phyloP scores from a whole-genome alignment of 2,888 invertebrate species.

The Cynaeus angustus region DNA sequence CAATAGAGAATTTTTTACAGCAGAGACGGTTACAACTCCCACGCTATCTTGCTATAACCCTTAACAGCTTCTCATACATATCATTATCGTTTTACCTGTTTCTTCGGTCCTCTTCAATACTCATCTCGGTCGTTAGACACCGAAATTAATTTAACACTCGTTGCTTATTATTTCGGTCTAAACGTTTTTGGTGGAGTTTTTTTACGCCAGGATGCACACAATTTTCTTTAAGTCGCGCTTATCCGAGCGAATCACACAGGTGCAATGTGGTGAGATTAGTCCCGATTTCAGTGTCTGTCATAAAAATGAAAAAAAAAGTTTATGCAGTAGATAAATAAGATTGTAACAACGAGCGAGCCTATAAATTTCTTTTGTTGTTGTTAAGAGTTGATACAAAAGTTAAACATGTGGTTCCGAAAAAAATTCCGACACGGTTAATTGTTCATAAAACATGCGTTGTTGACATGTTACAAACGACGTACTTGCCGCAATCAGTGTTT shows the following conservation, averaged over 20 bases:
- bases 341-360: background rate
- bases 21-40: conserved; percentile 50
- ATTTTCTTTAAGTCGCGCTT: conserved; percentile 45
- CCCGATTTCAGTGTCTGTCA: background rate
- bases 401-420: conserved; percentile 35
- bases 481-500: conserved; percentile 29
- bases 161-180: conserved; percentile 13
- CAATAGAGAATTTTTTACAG: conserved; percentile 24
- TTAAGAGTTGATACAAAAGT: conserved; percentile 27
- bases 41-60: conserved; percentile 31
- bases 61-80: conserved; percentile 27
- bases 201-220: conserved; percentile 40
- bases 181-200: conserved; percentile 35
- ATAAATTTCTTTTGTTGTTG: conserved; percentile 5
- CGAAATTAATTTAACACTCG: background rate
- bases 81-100: conserved; percentile 20
- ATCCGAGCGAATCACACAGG: conserved; percentile 31
- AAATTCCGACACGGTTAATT: conserved; percentile 6
- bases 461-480: background rate
- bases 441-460: conserved; percentile 22
- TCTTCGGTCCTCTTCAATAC: background rate
- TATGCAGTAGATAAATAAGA: no score
- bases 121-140: background rate
- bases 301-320: no score
- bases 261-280: conserved; percentile 22